phyloP scores from a whole-genome alignment of 2,113 vertebrate genomes.

The Indri indri region DNA sequence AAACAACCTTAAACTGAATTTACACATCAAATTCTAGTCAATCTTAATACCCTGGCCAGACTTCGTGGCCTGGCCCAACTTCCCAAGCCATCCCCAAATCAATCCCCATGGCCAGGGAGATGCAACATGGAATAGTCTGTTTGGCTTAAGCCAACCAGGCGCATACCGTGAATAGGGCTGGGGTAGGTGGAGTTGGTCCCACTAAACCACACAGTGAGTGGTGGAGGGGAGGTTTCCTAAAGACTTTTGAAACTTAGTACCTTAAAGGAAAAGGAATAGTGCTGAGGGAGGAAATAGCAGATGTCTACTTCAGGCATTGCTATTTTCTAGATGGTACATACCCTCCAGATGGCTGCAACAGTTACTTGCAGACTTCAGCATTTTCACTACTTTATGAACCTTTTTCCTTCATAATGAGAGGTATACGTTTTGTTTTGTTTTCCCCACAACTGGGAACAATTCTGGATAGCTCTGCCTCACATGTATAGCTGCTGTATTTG shows the following conservation, averaged over 20 bases:
- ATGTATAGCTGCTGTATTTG: background rate
- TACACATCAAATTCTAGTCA: background rate
- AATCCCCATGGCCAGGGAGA: background rate
- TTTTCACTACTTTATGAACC: background rate
- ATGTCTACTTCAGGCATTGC: fast-evolving
- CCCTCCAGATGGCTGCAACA: background rate
- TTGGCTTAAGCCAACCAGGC: background rate
- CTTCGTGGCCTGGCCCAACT: background rate
- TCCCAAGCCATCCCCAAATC: background rate
- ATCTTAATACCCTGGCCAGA: background rate
- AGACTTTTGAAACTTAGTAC: background rate
- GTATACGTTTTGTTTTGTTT: background rate
- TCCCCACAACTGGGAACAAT: background rate
- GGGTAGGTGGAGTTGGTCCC: background rate
- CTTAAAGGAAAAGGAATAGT: background rate
- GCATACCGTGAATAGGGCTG: no score
- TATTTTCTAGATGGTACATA: background rate
- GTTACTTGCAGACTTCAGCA: background rate
- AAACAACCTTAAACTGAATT: background rate
- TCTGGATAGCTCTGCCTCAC: background rate
- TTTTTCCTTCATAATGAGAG: background rate
- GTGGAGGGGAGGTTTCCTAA: background rate
- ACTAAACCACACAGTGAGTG: background rate
- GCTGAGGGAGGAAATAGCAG: background rate
- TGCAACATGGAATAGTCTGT: background rate